These are phyloP conservation scores for Adela reaumurella DNA, from an alignment of 2,888 invertebrate genomes.

Conservation along the genomic window DNA sequence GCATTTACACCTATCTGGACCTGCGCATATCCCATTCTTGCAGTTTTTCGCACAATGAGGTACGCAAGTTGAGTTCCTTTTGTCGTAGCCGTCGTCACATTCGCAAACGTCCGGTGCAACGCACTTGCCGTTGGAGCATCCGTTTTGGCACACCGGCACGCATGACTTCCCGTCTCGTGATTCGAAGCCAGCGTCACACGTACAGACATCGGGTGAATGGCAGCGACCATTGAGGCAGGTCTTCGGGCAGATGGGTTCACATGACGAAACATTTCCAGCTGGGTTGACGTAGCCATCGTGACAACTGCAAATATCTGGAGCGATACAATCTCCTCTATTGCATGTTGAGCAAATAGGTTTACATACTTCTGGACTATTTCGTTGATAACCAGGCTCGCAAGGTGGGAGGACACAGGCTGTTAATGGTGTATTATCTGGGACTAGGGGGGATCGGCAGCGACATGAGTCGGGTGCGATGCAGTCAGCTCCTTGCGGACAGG, in stretches of 20 bases:
- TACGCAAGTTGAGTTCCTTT: constrained; percentile 4
- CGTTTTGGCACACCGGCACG: constrained; percentile 6
- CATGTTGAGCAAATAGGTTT: too few species aligned
- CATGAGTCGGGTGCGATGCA: constrained; percentile 25
- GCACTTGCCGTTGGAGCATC: constrained; percentile 17
- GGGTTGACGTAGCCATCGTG: not conserved
- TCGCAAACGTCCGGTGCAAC: constrained; percentile 14
- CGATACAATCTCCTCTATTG: too few species aligned
- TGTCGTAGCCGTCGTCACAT: constrained; percentile 11
- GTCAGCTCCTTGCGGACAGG: constrained; percentile 22
- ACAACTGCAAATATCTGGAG: too few species aligned
- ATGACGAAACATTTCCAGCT: constrained; percentile 13
- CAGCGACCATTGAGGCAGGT: constrained; percentile 25
- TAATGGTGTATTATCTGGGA: not conserved
- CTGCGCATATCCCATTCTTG: constrained; percentile 7
- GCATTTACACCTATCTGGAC: constrained; percentile 9
- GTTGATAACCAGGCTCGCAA: not conserved
- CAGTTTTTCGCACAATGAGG: constrained; percentile 7
- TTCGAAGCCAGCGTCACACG: constrained; percentile 2
- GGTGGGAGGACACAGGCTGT: not conserved
- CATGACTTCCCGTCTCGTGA: constrained; percentile 8
- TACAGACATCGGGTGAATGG: constrained; percentile 5
- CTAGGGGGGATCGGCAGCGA: constrained; percentile 20
- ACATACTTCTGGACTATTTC: not conserved
- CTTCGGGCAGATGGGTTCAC: constrained; percentile 45